Conservation (phyloP, 2,797 vertebrate genomes). For the Esox lucius region DNA sequence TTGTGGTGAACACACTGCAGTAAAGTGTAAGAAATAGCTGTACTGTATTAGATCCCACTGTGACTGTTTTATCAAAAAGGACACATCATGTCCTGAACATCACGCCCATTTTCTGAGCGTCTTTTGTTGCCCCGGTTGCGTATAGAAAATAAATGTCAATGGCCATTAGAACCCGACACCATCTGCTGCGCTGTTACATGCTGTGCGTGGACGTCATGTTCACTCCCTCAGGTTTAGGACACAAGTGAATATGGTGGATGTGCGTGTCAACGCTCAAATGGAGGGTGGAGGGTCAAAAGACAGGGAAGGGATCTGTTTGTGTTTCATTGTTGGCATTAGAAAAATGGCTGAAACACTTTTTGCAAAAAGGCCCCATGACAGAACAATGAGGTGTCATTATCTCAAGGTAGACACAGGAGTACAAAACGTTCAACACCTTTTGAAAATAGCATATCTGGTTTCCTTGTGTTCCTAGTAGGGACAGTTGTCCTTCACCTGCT, state of each 20-base stretch:
- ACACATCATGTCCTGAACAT: not conserved
- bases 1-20: too few relatives aligned
- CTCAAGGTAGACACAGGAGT: conserved; percentile 9
- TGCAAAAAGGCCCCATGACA: not conserved
- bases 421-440: conserved; percentile 18
- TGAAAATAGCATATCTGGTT: conserved; percentile 11
- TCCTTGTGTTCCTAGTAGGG: not conserved
- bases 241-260: too few relatives aligned
- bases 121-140: not conserved
- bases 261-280: too few relatives aligned
- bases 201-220: too few relatives aligned
- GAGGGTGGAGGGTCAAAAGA: not conserved
- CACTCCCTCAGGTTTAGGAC: too few relatives aligned
- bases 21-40: too few relatives aligned
- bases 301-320: too few relatives aligned
- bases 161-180: not conserved
- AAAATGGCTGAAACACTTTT: not conserved
- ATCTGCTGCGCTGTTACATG: too few relatives aligned
- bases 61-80: not conserved
- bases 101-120: not conserved
- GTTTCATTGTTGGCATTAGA: not conserved
- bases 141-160: not conserved
- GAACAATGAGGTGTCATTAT: not conserved
- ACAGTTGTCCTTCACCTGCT: conserved; percentile 10
- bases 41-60: too few relatives aligned